Conservation (phyloP, 1,140 invertebrate species). For the Lanistes nyassanus region DNA sequence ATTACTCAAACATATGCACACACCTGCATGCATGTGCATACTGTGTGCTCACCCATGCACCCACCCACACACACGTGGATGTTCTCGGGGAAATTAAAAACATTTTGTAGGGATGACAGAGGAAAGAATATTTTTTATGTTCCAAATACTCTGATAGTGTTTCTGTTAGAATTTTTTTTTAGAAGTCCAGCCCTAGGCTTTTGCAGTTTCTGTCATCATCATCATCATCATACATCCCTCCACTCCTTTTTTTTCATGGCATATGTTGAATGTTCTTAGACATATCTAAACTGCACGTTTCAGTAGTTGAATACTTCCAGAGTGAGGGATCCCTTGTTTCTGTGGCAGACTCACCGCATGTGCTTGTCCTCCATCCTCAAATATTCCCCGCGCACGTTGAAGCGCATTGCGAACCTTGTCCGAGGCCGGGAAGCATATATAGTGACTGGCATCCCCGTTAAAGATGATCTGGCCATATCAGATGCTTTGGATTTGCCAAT, state of each 20-base stretch:
- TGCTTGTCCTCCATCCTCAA: constrained; percentile 65
- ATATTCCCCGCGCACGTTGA: constrained; percentile 63
- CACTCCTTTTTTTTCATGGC: not conserved
- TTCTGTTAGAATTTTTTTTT: no score
- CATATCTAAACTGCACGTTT: not conserved
- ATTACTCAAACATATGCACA: no score
- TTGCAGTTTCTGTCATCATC: not conserved
- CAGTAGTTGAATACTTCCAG: not conserved
- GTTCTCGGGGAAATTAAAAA: no score
- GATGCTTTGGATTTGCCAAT: constrained; percentile 63
- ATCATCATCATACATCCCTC: no score
- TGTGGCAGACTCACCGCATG: constrained; percentile 63
- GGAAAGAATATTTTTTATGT: no score
- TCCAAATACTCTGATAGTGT: no score
- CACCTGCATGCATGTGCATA: no score
- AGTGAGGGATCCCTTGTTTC: not conserved
- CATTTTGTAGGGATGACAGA: no score
- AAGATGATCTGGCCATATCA: constrained; percentile 64
- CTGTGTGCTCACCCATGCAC: no score
- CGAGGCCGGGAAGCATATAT: constrained; percentile 65
- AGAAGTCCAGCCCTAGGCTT: no score
- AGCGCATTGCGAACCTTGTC: constrained; percentile 62
- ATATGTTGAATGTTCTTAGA: not conserved
- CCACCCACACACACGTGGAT: no score
- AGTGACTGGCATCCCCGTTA: constrained; percentile 61